A percentile compares a stretch with the other conserved stretches of the same genome.
phyloP scores from a whole-genome alignment of 2,797 vertebrate species.

The Mycteria americana region DNA sequence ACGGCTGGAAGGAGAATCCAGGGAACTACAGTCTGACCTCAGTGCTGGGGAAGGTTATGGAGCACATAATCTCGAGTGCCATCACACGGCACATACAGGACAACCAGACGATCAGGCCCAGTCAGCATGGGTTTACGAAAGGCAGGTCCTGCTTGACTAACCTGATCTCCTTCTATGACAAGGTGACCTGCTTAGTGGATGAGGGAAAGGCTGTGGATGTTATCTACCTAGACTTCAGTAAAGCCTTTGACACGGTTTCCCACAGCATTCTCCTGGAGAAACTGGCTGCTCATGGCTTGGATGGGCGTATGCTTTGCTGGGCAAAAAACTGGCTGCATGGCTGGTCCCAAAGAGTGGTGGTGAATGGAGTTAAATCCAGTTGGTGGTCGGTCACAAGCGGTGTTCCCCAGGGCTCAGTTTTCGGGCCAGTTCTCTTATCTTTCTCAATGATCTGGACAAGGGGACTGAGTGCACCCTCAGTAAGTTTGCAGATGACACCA shows the following conservation, averaged over 20 bases:
- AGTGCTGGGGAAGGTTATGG: background rate
- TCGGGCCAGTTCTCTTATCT: background rate
- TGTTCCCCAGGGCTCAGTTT: background rate
- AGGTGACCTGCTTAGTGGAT: background rate
- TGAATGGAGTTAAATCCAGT: background rate
- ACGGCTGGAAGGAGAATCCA: background rate
- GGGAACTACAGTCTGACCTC: background rate
- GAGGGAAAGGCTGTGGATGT: background rate
- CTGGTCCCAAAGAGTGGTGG: background rate
- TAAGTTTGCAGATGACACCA: background rate
- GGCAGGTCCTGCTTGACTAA: background rate
- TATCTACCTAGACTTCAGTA: background rate
- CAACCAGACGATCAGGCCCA: background rate
- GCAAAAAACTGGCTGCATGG: background rate
- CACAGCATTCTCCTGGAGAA: background rate
- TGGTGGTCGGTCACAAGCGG: fast-evolving
- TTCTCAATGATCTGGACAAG: background rate
- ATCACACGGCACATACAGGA: background rate
- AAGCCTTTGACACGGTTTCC: background rate
- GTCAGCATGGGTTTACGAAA: background rate
- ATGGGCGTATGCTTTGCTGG: background rate
- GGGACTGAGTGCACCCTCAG: background rate
- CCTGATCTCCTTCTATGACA: background rate
- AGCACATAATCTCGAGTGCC: background rate
- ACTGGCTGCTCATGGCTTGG: background rate